phyloP scores from a whole-genome alignment of 1,140 invertebrate species.

The Homalodisca vitripennis region DNA sequence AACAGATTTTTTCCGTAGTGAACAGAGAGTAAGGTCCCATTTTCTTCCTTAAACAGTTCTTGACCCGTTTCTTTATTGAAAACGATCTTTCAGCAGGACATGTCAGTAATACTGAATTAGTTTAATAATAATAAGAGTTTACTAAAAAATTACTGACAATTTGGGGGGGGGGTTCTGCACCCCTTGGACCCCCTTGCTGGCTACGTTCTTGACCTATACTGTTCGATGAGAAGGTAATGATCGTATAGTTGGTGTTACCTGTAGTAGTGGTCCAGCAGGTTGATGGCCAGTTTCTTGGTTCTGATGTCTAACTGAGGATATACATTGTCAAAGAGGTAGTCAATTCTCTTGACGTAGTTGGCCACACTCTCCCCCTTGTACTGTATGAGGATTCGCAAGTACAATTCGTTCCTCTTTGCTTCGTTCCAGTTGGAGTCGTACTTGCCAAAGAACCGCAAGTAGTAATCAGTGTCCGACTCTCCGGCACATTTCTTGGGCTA shows the following conservation, averaged over 20 bases:
- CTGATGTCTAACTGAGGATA: constrained; percentile 5
- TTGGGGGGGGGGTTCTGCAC: too few relatives aligned
- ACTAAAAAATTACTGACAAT: too few relatives aligned
- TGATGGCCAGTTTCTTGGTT: background rate
- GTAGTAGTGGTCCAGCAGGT: constrained; percentile 2
- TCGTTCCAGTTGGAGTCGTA: background rate
- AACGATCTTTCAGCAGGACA: too few relatives aligned
- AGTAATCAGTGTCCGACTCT: background rate
- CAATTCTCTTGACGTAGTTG: background rate
- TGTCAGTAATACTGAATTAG: too few relatives aligned
- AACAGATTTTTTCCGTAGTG: too few relatives aligned
- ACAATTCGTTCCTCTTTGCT: background rate
- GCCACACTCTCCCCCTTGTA: background rate
- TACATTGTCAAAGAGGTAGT: constrained; percentile 2
- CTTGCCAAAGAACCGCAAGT: background rate
- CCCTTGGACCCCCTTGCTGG: too few relatives aligned
- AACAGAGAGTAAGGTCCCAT: too few relatives aligned
- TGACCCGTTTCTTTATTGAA: too few relatives aligned
- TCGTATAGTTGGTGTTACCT: background rate
- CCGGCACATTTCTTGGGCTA: background rate
- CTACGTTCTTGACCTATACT: too few relatives aligned
- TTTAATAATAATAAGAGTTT: too few relatives aligned
- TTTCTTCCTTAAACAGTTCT: too few relatives aligned
- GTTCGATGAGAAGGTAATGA: too few relatives aligned
- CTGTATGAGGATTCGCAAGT: background rate